Evolutionary conservation across 37 sponge, comb jelly and placozoan genomes (phyloP), one percentile per base, ranked within the genome.

Genomic region (Crambe crambe): DNA sequence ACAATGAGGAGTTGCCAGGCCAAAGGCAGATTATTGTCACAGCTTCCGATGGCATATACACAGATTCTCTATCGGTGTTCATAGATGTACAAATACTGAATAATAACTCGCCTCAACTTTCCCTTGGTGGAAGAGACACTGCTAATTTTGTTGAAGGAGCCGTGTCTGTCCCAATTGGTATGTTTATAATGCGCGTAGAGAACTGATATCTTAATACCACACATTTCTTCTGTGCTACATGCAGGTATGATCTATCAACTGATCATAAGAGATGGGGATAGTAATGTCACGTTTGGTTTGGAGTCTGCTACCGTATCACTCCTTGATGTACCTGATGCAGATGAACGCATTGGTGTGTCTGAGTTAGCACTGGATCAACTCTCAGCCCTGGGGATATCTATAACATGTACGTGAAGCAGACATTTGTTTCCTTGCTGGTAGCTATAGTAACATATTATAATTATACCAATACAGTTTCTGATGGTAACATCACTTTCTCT

Each of bases 51-150:
- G 83, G 86, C 0, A 30, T 25, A 12, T 77, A 39, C 21, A 56
- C 42, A 2, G 71, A 30, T 29, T 29, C 42, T 38, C 29, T 82
- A 0, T 10, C 23, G 27, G 31, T 82, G 8, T 37, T 37, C 6
- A 35, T 85, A 36, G 62, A 78, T 12, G 83, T 90, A 2, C 32
- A 32, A 22, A 62, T 47, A 23, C 34, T 90, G 61, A 90, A 90
- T 58, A 64, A 90, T 58, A 76, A 85, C 29, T 26, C 87, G 26
- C 91, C 91, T n/a, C 26, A 41, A 30, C 63, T 90, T 1, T 17
- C 60, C 21, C 43, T 90, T 32, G 43, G 3, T 64, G 87, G 87
- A 6, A 60, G 12, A 34, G 37, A 27, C 20, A 57, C 51, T n/a
- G 68, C 56, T 17, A 36, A 29, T 18, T 90, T 68, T 39, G 70